Percentiles rank a stretch among this genome's conserved stretches.
These are phyloP conservation scores for Drosophila athabasca DNA, from an alignment of 1,140 invertebrate species.

Conservation along the genomic window DNA sequence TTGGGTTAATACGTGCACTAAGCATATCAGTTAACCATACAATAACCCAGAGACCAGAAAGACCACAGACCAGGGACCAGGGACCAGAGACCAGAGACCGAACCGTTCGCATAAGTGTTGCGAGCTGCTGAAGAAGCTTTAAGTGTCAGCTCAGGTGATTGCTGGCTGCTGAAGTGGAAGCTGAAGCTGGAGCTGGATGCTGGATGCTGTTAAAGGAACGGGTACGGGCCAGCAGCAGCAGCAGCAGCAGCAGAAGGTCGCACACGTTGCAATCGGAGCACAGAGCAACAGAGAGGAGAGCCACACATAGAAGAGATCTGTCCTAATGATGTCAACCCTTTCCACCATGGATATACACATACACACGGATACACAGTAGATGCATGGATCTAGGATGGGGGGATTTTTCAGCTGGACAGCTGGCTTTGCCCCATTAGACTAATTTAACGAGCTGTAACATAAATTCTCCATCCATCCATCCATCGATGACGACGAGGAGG, in stretches of 20 bases:
- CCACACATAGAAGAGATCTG: slow-evolving; percentile 22
- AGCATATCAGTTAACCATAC: slow-evolving; percentile 81
- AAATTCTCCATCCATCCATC: slow-evolving; percentile 61
- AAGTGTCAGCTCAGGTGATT: slow-evolving; percentile 78
- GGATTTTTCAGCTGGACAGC: slow-evolving; percentile 29
- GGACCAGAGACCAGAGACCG: slow-evolving; percentile 7
- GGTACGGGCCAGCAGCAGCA: background rate
- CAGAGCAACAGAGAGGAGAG: no score
- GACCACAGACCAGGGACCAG: no score
- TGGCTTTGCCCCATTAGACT: slow-evolving; percentile 69
- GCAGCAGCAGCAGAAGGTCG: slow-evolving; percentile 27
- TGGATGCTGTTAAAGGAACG: slow-evolving; percentile 13
- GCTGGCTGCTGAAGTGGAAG: slow-evolving; percentile 47
- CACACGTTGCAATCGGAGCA: slow-evolving; percentile 41
- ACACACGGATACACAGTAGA: slow-evolving; percentile 5
- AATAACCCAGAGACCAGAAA: slow-evolving; percentile 55
- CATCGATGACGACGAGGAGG: slow-evolving; percentile 1
- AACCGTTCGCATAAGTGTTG: slow-evolving; percentile 75
- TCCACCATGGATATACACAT: slow-evolving; percentile 1
- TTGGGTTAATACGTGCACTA: slow-evolving; percentile 79
- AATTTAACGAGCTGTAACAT: slow-evolving; percentile 80
- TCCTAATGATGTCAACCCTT: slow-evolving; percentile 61
- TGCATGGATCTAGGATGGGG: background rate
- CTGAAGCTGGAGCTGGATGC: slow-evolving; percentile 31
- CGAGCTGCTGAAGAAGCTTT: slow-evolving; percentile 80